Base-by-base conservation (phyloP, 2,113 vertebrate species). In the Spea multiplicata region DNA sequence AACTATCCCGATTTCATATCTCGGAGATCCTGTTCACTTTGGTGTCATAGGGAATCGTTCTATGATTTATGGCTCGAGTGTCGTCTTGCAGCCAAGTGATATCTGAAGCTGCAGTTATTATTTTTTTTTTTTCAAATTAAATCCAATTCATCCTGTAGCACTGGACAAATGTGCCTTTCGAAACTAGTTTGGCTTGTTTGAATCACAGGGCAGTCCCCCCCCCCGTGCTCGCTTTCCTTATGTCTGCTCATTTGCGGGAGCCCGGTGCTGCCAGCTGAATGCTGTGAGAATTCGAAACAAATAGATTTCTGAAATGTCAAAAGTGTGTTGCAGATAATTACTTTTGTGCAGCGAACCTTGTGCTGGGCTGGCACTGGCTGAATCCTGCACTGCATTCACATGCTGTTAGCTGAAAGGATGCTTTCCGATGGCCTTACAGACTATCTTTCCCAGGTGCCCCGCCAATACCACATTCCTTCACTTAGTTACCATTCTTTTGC, bases 281-380 rank as follows among this genome's bases (percentile, higher is more conserved):
- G 75, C 70, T 67, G 62, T 57, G n/a, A n/a, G 70, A 57, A 79
- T 73, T 44, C 55, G 65, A 73, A 57, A 64, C 77, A 79, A 66
- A 73, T 67, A 73, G 44, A 73, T 66, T 73, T 73, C 6, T 62
- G 49, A 73, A 79, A 79, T 79, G 70, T 79, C 70, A 78, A 65
- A 78, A 78, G 61, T 72, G 53, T 71, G 57, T 79, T 79, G 61
- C 7, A 70, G 50, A 79, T 79, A 79, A 79, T 79, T 79, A 67
- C 77, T 73, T 79, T 79, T 79, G 70, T 49, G 73, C 62, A 66
- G 62, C 65, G 70, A 67, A 66, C 70, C 70, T 66, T 73, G 61
- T 4, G 53, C 62, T 30, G 16, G 62, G 50, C 44, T 67, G 17
- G 70, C 77, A 67, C 30, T 49, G 44, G 49, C 49, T 17, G 49